These are phyloP conservation scores for Drosophila cardini DNA, from an alignment of 1,140 invertebrate species.

Conservation along the genomic window DNA sequence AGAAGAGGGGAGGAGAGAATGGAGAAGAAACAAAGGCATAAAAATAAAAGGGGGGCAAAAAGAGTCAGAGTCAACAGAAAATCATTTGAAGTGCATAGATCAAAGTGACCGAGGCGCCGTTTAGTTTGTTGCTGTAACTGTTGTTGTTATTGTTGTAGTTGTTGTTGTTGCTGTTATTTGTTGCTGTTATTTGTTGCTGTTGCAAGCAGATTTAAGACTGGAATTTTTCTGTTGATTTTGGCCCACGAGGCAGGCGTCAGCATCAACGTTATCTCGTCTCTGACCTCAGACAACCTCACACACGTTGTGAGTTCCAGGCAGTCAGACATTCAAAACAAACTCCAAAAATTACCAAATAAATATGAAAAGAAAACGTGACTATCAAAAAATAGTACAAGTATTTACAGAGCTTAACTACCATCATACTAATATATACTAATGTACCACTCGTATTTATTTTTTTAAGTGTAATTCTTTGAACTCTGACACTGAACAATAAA, in stretches of 20 bases:
- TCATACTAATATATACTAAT: slow-evolving; percentile 3
- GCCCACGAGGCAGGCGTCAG: slow-evolving; percentile 47
- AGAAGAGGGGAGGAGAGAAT: not conserved
- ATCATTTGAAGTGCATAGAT: slow-evolving; percentile 80
- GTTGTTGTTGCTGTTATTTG: slow-evolving; percentile 25
- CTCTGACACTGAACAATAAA: slow-evolving; percentile 12
- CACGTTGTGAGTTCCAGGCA: slow-evolving; percentile 60
- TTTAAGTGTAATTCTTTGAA: slow-evolving; percentile 1
- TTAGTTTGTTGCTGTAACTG: slow-evolving; percentile 34
- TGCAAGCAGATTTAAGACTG: slow-evolving; percentile 47
- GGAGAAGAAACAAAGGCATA: not conserved
- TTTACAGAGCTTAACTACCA: slow-evolving; percentile 6
- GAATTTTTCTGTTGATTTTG: slow-evolving; percentile 41
- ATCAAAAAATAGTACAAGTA: slow-evolving; percentile 26
- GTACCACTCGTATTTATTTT: not conserved
- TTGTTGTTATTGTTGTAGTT: slow-evolving; percentile 26
- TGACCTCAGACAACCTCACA: slow-evolving; percentile 78
- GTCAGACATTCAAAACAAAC: slow-evolving; percentile 14
- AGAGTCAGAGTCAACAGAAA: slow-evolving; percentile 47
- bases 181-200: slow-evolving; percentile 23
- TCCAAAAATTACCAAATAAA: slow-evolving; percentile 68
- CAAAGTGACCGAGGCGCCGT: slow-evolving; percentile 78
- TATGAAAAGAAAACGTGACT: slow-evolving; percentile 72
- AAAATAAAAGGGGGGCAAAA: not conserved
- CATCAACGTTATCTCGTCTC: slow-evolving; percentile 44